These are phyloP conservation scores for Formicarius rufipectus DNA, from an alignment of 2,113 vertebrate species.

Conservation along the genomic window DNA sequence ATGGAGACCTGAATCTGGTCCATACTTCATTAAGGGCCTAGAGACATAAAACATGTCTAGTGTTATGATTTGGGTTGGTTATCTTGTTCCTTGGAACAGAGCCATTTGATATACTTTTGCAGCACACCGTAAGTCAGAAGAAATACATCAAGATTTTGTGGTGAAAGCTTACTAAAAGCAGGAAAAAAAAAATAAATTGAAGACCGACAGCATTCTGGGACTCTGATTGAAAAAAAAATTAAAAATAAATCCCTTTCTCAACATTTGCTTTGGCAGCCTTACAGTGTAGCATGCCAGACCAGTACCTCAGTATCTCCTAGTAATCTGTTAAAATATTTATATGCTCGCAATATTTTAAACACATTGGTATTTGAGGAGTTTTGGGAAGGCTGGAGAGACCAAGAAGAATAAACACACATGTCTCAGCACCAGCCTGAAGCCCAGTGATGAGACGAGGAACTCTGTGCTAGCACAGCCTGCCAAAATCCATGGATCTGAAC, in stretches of 20 bases:
- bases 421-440: not conserved
- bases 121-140: not conserved
- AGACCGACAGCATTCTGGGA: not conserved
- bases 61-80: not conserved
- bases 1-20: not conserved
- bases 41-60: not conserved
- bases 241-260: not conserved
- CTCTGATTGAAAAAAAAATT: not conserved
- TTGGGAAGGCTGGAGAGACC: not conserved
- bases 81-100: not conserved
- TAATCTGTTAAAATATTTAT: constrained; percentile 3
- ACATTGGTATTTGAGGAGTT: not conserved
- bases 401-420: not conserved
- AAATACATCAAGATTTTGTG: not conserved
- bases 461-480: not conserved
- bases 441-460: fast-evolving
- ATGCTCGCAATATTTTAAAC: not conserved
- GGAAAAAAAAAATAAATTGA: not conserved
- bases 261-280: constrained; percentile 3
- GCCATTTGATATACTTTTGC: not conserved
- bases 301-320: not conserved
- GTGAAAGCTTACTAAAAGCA: not conserved
- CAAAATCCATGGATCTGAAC: not conserved
- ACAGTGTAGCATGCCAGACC: not conserved
- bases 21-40: not conserved